Conservation (phyloP, 1,140 invertebrate species). For the Theocolax elegans region DNA sequence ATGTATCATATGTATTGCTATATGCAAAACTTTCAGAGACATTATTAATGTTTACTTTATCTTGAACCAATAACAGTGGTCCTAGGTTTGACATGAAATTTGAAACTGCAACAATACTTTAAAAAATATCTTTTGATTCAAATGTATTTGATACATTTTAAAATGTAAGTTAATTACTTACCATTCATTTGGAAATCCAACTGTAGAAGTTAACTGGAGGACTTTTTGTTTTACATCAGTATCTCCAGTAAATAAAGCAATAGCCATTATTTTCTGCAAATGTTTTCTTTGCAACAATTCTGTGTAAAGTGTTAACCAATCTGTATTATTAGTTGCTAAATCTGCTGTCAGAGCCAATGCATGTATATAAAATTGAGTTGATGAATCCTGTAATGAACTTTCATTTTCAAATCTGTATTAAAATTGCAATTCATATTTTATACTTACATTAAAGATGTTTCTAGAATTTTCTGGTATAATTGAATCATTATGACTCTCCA, state of each 20-base stretch:
- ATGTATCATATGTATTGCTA: conserved; percentile 42
- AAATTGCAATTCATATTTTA: not conserved
- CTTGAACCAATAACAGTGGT: conserved; percentile 59
- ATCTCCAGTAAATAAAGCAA: conserved; percentile 66
- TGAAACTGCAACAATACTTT: conserved; percentile 61
- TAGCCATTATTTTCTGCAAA: conserved; percentile 68
- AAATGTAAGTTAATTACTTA: conserved; percentile 33
- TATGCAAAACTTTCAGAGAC: conserved; percentile 35
- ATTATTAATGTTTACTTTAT: conserved; percentile 43
- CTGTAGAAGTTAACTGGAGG: conserved; percentile 63
- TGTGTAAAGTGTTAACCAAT: conserved; percentile 65
- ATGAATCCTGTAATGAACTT: conserved; percentile 53
- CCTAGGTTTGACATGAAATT: conserved; percentile 66
- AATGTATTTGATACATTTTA: no score
- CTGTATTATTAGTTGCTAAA: conserved; percentile 60
- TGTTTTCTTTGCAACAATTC: conserved; percentile 65
- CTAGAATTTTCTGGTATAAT: conserved; percentile 43
- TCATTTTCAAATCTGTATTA: not conserved
- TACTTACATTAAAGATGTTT: conserved; percentile 55
- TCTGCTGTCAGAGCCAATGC: conserved; percentile 64
- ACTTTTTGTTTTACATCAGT: conserved; percentile 65
- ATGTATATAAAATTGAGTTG: conserved; percentile 64
- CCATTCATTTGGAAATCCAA: conserved; percentile 64
- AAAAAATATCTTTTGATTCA: conserved; percentile 17
- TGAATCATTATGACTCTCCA: conserved; percentile 48